These are phyloP conservation scores for Sebastes taczanowskii DNA, from an alignment of 2,797 vertebrate genomes.

Conservation along the genomic window DNA sequence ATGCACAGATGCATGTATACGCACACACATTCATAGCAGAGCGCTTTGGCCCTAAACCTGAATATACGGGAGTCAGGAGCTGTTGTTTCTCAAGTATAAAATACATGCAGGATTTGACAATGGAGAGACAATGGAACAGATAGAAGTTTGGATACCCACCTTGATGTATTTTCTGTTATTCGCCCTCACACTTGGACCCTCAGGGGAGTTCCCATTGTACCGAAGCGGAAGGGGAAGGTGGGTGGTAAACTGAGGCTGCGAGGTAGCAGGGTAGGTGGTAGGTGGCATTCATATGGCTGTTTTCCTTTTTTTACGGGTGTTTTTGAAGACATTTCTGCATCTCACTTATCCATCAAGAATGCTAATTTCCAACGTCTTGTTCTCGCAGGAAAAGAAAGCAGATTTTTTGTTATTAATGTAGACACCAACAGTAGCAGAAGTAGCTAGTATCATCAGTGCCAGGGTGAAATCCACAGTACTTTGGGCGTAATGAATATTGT, in stretches of 20 bases:
- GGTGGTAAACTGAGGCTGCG: slow-evolving; percentile 62
- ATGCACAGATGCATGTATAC: neutral
- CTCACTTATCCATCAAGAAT: slow-evolving; percentile 27
- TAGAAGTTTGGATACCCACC: slow-evolving; percentile 38
- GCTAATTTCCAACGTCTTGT: neutral
- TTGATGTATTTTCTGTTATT: slow-evolving; percentile 55
- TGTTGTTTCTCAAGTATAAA: slow-evolving; percentile 11
- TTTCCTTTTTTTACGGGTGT: slow-evolving; percentile 25
- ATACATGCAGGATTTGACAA: slow-evolving; percentile 23
- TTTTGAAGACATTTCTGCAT: slow-evolving; percentile 39
- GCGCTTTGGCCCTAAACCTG: neutral
- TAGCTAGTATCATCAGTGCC: neutral
- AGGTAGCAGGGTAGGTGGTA: slow-evolving; percentile 59
- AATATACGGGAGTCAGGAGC: slow-evolving; percentile 4
- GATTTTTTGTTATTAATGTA: neutral
- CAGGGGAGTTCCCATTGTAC: slow-evolving; percentile 64
- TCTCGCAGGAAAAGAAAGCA: neutral
- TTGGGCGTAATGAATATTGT: neutral
- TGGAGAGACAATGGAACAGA: neutral
- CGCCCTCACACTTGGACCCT: slow-evolving; percentile 65
- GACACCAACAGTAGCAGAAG: neutral
- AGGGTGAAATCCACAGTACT: neutral
- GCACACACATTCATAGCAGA: neutral
- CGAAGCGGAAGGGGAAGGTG: slow-evolving; percentile 70
- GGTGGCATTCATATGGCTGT: slow-evolving; percentile 52